Percentiles rank a stretch among this genome's conserved stretches.
These are phyloP conservation scores for Frankliniella intonsa DNA, from an alignment of 2,888 invertebrate species.

Conservation along the genomic window DNA sequence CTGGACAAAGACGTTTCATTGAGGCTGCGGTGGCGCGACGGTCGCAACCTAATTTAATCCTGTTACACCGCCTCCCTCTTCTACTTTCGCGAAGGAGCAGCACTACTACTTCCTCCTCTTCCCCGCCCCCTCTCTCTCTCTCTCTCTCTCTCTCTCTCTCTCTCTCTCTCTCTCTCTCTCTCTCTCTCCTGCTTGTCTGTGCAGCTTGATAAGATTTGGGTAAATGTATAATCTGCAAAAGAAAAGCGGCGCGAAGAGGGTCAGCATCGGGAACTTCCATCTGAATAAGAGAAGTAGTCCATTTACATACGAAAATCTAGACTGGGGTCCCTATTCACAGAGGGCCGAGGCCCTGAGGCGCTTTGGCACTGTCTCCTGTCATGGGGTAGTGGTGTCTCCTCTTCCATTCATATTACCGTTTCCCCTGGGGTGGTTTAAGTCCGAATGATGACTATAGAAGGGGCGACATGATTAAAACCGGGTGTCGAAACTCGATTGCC, in stretches of 20 bases:
- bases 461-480: background rate
- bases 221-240: slow-evolving; percentile 4
- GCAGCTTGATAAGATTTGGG: slow-evolving; percentile 19
- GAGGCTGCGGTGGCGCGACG: background rate
- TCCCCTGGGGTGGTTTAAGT: background rate
- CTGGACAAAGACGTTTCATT: slow-evolving; percentile 1
- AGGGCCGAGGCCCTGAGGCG: too few species aligned
- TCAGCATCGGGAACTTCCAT: background rate
- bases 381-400: background rate
- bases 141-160: too few species aligned
- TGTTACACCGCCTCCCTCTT: slow-evolving; percentile 5
- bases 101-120: background rate
- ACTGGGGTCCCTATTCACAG: too few species aligned
- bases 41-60: slow-evolving; percentile 19
- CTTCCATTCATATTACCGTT: background rate
- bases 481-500: too few species aligned
- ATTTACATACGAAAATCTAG: background rate
- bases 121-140: background rate
- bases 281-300: background rate
- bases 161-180: background rate
- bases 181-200: background rate
- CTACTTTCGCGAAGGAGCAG: background rate
- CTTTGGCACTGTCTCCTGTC: background rate
- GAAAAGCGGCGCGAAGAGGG: background rate
- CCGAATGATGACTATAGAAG: background rate